A percentile compares a stretch with the other conserved stretches of the same genome.
Conservation (phyloP, 2,888 invertebrate species). For the Cephus nigrinus region DNA sequence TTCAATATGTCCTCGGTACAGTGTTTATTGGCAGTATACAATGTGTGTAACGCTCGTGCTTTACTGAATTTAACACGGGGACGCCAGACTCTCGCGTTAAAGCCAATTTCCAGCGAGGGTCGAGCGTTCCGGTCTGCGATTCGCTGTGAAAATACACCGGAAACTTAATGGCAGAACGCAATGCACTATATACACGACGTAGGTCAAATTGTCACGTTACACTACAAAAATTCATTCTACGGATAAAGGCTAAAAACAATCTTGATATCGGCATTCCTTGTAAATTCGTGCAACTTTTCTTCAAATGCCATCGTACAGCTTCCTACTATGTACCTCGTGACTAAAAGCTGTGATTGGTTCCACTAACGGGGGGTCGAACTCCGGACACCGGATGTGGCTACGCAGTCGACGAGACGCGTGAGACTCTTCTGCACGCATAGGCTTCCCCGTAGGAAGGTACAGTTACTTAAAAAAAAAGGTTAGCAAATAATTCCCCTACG, state of each 20-base stretch:
- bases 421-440: conserved; percentile 33
- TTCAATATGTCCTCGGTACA: not conserved
- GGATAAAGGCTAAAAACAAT: not conserved
- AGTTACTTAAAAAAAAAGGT: not conserved
- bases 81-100: not conserved
- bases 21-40: not conserved
- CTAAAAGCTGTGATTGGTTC: not conserved
- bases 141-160: not conserved
- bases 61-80: not conserved
- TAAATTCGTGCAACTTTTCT: not conserved
- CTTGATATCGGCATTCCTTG: not conserved
- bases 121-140: not conserved
- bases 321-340: not conserved
- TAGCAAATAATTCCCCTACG: not conserved
- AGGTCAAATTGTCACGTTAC: not conserved
- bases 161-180: not conserved
- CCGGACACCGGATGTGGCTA: conserved; percentile 51
- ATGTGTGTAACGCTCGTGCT: not conserved
- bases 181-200: not conserved
- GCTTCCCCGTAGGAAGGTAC: not conserved
- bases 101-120: not conserved
- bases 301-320: no score
- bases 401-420: conserved; percentile 52
- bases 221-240: not conserved
- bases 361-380: conserved; percentile 27